phyloP scores from a whole-genome alignment of 2,113 vertebrate genomes.

The Rhinichthys klamathensis region DNA sequence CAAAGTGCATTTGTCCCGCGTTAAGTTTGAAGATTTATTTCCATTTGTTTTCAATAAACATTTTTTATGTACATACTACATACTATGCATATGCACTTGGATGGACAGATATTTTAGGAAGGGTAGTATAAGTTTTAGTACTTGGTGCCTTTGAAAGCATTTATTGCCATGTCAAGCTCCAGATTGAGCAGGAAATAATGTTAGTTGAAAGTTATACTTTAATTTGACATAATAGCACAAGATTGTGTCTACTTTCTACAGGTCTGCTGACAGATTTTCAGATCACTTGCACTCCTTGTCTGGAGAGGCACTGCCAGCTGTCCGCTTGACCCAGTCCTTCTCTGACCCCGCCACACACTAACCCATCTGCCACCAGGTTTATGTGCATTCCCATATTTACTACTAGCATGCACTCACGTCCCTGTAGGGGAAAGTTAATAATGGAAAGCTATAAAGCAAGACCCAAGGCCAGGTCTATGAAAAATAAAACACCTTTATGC shows the following conservation, averaged over 20 bases:
- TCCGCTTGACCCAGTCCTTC: conserved; percentile 22
- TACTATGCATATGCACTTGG: conserved; percentile 51
- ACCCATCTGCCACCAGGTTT: conserved; percentile 47
- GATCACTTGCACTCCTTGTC: background rate
- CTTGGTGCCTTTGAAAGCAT: conserved; percentile 57
- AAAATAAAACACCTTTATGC: conserved; percentile 23
- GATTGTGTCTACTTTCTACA: background rate
- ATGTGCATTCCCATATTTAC: conserved; percentile 54
- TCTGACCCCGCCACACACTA: conserved; percentile 14
- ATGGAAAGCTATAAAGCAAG: conserved; percentile 46
- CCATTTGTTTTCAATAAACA: conserved; percentile 16
- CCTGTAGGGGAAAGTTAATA: conserved; percentile 48
- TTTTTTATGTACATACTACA: conserved; percentile 23
- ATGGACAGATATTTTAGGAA: conserved; percentile 62
- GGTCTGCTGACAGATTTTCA: background rate
- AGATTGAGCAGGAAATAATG: conserved; percentile 54
- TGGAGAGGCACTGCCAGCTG: background rate
- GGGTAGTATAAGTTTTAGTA: conserved; percentile 58
- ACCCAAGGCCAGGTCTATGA: conserved; percentile 16
- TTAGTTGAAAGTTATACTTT: conserved; percentile 39
- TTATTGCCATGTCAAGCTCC: conserved; percentile 44
- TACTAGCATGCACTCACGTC: conserved; percentile 20
- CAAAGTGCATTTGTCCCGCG: background rate
- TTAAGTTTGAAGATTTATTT: background rate
- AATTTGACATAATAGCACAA: background rate